Percentiles rank a stretch among this genome's conserved stretches.
These are phyloP conservation scores for Zaprionus ornatus DNA, from an alignment of 1,140 invertebrate genomes.

Conservation along the genomic window DNA sequence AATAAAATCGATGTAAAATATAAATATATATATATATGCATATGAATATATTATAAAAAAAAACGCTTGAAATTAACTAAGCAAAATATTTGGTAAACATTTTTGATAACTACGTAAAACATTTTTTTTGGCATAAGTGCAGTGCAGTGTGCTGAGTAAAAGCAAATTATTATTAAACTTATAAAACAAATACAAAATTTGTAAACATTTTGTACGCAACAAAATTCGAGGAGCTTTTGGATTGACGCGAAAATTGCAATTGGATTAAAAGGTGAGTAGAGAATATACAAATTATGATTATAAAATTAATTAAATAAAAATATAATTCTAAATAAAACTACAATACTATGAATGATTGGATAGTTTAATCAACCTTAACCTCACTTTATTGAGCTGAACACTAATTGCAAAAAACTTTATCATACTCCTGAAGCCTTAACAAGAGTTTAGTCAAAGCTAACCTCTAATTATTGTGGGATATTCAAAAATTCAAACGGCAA, in stretches of 20 bases:
- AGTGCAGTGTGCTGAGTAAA: constrained; percentile 49
- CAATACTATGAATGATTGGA: neutral
- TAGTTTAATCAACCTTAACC: neutral
- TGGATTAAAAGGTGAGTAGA: constrained; percentile 70
- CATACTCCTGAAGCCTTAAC: no score
- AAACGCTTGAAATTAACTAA: constrained; percentile 56
- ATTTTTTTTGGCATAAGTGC: constrained; percentile 37
- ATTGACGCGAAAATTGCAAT: constrained; percentile 74
- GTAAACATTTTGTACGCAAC: constrained; percentile 51
- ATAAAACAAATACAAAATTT: constrained; percentile 42
- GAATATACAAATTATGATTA: neutral
- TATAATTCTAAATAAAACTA: neutral
- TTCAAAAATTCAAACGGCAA: no score
- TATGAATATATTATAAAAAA: constrained; percentile 30
- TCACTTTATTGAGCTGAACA: neutral
- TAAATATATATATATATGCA: constrained; percentile 45
- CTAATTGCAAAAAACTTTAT: neutral
- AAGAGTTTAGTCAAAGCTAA: no score
- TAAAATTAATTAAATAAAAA: neutral
- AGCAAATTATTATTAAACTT: constrained; percentile 31
- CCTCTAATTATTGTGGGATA: no score
- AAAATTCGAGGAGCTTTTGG: constrained; percentile 50
- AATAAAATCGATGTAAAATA: constrained; percentile 42
- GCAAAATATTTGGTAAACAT: constrained; percentile 69
- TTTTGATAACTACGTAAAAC: constrained; percentile 27